A percentile compares a stretch with the other conserved stretches of the same genome.
These are phyloP conservation scores for Nymphalis urticae DNA, from an alignment of 2,888 invertebrate genomes.

Conservation along the genomic window DNA sequence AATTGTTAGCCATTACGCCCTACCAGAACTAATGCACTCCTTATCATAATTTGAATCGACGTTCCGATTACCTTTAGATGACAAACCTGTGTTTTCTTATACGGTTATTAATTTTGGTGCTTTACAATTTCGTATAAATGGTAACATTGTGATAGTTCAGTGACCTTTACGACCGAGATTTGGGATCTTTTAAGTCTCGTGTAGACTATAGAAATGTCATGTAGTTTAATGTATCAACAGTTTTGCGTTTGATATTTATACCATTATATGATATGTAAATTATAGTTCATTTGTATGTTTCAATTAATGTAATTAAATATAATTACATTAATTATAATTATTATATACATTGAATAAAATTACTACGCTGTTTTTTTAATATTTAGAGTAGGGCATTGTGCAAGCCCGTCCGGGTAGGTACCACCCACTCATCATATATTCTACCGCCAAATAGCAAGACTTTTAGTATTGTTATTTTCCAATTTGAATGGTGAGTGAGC, in stretches of 20 bases:
- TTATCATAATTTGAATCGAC: constrained; percentile 81
- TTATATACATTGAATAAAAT: too few species aligned
- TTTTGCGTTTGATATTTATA: neutral
- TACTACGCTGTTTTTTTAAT: too few species aligned
- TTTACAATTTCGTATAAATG: constrained; percentile 53
- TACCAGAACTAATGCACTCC: constrained; percentile 79
- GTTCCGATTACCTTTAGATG: constrained; percentile 76
- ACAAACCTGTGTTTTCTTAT: constrained; percentile 77
- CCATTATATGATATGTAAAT: too few species aligned
- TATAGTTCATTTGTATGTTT: neutral
- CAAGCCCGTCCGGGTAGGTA: too few species aligned
- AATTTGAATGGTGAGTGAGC: too few species aligned
- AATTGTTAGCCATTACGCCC: constrained; percentile 73
- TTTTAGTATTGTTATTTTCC: too few species aligned
- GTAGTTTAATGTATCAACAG: constrained; percentile 1
- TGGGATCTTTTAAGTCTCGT: constrained; percentile 11
- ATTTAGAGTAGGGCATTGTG: too few species aligned
- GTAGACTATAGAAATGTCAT: neutral
- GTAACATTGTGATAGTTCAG: constrained; percentile 52
- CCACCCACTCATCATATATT: too few species aligned
- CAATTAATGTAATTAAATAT: too few species aligned
- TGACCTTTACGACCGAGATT: constrained; percentile 38
- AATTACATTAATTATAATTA: too few species aligned
- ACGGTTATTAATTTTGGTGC: constrained; percentile 78
- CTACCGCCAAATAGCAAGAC: too few species aligned